phyloP scores from a whole-genome alignment of 92 coral and sea anemone genomes.

The Porites lobata region DNA sequence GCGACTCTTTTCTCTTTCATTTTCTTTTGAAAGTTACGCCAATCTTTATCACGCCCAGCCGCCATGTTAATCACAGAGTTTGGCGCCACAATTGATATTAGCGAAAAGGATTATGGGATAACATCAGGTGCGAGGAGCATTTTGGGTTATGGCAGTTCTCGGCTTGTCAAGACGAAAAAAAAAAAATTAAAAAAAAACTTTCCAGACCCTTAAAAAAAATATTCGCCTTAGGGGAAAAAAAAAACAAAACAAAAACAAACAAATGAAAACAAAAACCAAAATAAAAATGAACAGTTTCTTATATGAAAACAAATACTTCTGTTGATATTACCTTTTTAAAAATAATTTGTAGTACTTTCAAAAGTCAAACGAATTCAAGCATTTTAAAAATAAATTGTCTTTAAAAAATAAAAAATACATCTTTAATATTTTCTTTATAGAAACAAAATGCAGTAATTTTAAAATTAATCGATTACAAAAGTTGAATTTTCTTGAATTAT shows the following conservation, averaged over 20 bases:
- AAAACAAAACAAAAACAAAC: no score
- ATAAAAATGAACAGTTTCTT: not conserved
- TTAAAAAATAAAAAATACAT: conserved; percentile 1
- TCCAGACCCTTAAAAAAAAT: no score
- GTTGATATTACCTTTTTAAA: not conserved
- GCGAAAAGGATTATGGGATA: conserved; percentile 23
- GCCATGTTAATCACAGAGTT: conserved; percentile 17
- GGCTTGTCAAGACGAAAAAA: conserved; percentile 2
- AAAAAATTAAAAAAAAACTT: not conserved
- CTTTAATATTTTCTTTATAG: not conserved
- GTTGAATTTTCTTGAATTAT: no score
- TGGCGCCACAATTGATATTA: conserved; percentile 9
- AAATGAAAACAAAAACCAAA: not conserved
- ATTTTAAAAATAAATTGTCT: conserved; percentile 10
- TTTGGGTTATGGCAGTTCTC: conserved; percentile 33
- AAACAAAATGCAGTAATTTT: conserved; percentile 6
- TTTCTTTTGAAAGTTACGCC: conserved; percentile 11
- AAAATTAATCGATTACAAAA: conserved; percentile 20
- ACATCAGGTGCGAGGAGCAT: conserved; percentile 32
- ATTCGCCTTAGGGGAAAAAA: no score
- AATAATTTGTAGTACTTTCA: conserved; percentile 15
- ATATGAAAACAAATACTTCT: conserved; percentile 11
- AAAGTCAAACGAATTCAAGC: conserved; percentile 6
- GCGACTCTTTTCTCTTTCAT: conserved; percentile 10
- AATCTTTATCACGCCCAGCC: conserved; percentile 24